phyloP scores from a whole-genome alignment of 2,113 vertebrate genomes.

The Rhizomys pruinosus region DNA sequence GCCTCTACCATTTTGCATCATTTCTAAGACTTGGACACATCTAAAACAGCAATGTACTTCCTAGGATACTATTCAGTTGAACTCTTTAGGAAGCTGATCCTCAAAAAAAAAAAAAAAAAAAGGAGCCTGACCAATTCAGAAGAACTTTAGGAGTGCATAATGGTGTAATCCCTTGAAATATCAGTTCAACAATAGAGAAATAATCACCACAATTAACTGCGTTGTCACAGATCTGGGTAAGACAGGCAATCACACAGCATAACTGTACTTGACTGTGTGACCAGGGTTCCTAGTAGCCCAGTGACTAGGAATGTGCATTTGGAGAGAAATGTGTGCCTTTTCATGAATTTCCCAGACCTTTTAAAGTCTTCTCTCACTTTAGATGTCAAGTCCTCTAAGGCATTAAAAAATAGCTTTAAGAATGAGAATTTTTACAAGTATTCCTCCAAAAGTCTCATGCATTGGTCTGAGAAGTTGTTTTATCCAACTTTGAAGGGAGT shows the following conservation, averaged over 20 bases:
- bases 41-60: not conserved
- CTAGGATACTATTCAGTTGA: constrained; percentile 28
- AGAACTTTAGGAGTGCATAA: not conserved
- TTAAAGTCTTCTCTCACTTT: not conserved
- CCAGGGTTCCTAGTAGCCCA: not conserved
- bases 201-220: not conserved
- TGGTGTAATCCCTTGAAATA: not conserved
- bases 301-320: not conserved
- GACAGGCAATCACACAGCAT: not conserved
- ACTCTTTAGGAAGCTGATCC: not conserved
- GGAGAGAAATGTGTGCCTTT: not conserved
- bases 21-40: not conserved
- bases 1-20: not conserved
- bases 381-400: not conserved
- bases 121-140: too few relatives aligned
- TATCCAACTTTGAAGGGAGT: not conserved
- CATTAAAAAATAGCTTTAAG: not conserved
- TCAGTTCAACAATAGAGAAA: not conserved
- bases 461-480: not conserved
- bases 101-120: too few relatives aligned
- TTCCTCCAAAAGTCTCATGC: not conserved
- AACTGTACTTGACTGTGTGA: not conserved
- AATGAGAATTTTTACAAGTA: not conserved
- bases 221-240: not conserved
- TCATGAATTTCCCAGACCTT: not conserved